These are phyloP conservation scores for Sarcophaga variegata DNA, from an alignment of 2,888 invertebrate genomes.

Conservation along the genomic window DNA sequence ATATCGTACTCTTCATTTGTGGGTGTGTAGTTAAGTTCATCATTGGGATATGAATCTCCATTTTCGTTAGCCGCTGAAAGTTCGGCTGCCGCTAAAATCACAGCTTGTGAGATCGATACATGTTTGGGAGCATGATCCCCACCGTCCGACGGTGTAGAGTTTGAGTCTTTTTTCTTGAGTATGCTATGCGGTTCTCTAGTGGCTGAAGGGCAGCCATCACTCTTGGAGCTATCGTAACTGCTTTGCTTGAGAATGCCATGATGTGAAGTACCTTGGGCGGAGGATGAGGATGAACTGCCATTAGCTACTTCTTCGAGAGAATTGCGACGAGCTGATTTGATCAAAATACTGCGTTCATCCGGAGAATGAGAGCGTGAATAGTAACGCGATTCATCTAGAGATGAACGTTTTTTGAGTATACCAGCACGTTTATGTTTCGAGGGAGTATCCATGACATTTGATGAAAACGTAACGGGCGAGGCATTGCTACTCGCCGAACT, in stretches of 20 bases:
- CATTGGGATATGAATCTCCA: constrained; percentile 45
- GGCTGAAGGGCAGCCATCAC: constrained; percentile 85
- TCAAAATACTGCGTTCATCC: constrained; percentile 81
- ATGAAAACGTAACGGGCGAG: constrained; percentile 91
- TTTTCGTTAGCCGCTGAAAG: constrained; percentile 83
- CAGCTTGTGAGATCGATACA: constrained; percentile 82
- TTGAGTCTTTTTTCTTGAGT: constrained; percentile 84
- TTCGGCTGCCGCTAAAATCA: constrained; percentile 81
- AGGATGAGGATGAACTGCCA: constrained; percentile 61
- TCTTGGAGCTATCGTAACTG: constrained; percentile 86
- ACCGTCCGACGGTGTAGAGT: constrained; percentile 81
- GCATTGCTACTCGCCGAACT: constrained; percentile 83
- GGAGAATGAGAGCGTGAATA: constrained; percentile 82
- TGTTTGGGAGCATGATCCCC: constrained; percentile 78
- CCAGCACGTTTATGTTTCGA: constrained; percentile 86
- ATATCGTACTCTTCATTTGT: constrained; percentile 84
- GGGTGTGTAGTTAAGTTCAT: constrained; percentile 71
- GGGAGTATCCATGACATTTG: constrained; percentile 87
- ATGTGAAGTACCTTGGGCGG: constrained; percentile 66
- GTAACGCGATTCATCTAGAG: constrained; percentile 87
- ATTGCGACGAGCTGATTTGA: constrained; percentile 81
- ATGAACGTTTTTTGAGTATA: constrained; percentile 91
- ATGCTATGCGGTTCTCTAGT: constrained; percentile 88
- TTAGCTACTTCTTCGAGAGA: constrained; percentile 78
- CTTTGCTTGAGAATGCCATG: constrained; percentile 92